Conservation (phyloP, 1,140 invertebrate species). For the Archegozetes longisetosus region DNA sequence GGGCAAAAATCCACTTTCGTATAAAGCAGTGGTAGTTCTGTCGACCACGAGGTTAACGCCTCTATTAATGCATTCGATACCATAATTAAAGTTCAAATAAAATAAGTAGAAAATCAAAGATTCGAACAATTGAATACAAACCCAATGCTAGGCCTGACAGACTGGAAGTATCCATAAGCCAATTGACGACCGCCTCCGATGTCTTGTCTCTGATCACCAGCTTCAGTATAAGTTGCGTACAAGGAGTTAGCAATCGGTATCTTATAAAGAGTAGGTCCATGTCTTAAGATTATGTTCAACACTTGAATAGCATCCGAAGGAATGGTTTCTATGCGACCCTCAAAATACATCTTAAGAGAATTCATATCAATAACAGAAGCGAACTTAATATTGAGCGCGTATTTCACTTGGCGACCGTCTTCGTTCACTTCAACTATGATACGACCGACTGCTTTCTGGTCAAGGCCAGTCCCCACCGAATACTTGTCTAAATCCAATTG, state of each 20-base stretch:
- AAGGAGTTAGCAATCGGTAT: not conserved
- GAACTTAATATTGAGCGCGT: not conserved
- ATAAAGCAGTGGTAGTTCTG: slow-evolving; percentile 1
- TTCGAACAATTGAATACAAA: not conserved
- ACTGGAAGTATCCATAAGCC: slow-evolving; percentile 1
- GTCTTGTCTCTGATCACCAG: not conserved
- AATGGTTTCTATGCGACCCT: not conserved
- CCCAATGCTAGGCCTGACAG: not conserved
- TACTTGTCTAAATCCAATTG: not conserved
- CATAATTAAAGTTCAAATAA: too few relatives aligned
- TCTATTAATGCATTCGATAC: not conserved
- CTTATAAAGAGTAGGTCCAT: not conserved
- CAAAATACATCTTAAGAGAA: not conserved
- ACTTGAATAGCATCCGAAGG: not conserved
- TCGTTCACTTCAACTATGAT: not conserved
- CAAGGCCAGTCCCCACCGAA: not conserved
- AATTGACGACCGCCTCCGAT: not conserved
- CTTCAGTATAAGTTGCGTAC: not conserved
- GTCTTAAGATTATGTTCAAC: not conserved
- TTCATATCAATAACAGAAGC: not conserved
- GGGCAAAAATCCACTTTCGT: not conserved
- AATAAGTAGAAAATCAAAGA: too few relatives aligned
- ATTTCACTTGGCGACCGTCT: not conserved
- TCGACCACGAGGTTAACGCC: not conserved
- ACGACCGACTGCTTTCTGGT: not conserved